phyloP scores from a whole-genome alignment of 2,888 invertebrate species.

The Chydorus sphaericus region DNA sequence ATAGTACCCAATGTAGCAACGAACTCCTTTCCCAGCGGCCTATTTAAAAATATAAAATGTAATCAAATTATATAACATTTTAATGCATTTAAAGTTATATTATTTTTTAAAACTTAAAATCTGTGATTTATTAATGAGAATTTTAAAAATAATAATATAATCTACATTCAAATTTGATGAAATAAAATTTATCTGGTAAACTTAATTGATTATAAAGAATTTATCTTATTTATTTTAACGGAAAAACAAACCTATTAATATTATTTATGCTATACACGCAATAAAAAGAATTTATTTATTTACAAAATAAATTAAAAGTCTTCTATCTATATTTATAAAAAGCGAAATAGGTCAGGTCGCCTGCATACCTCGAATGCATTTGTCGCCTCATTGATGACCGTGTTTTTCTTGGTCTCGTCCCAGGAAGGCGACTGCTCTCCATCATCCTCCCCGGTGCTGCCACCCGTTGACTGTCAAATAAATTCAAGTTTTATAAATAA shows the following conservation, averaged over 20 bases:
- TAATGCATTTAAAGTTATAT: neutral
- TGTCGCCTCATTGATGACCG: slow-evolving; percentile 18
- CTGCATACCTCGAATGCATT: neutral
- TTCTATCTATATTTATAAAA: neutral
- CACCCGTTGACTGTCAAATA: slow-evolving; percentile 37
- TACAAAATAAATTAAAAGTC: neutral
- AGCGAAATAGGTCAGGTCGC: too few relatives aligned
- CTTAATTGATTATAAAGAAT: too few relatives aligned
- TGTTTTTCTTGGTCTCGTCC: slow-evolving; percentile 24
- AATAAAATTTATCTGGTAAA: too few relatives aligned
- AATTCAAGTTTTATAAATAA: neutral
- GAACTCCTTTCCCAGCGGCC: neutral
- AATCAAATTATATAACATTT: too few relatives aligned
- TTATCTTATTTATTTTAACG: too few relatives aligned
- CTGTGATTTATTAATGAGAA: too few relatives aligned
- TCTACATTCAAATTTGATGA: too few relatives aligned
- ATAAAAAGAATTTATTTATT: neutral
- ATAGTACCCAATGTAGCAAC: slow-evolving; percentile 2
- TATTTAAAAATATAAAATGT: neutral
- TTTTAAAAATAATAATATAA: too few relatives aligned
- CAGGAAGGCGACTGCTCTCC: slow-evolving; percentile 21
- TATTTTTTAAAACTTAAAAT: too few relatives aligned
- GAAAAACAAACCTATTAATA: too few relatives aligned
- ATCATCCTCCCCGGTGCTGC: slow-evolving; percentile 41
- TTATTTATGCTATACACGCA: neutral